Evolutionary conservation across 2,797 vertebrate species (phyloP), one percentile per base, ranked within the genome.

Genomic region (Erpetoichthys calabaricus): DNA sequence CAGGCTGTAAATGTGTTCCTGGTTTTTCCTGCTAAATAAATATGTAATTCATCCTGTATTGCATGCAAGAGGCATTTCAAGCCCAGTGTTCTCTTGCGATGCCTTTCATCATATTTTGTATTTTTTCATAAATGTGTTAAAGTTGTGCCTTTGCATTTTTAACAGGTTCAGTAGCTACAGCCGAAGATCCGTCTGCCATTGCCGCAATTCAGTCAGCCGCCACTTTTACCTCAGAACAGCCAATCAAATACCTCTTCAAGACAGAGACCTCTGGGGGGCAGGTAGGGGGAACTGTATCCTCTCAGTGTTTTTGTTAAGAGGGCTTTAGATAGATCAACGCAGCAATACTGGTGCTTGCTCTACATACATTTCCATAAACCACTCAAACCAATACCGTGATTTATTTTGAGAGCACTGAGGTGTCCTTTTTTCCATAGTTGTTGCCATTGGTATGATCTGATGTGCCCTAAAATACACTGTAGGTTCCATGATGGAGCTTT

Each of bases 231-330:
- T 71, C 88, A 0, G 91, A 94, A 65, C 93, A 91, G 65, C 89
- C 87, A 67, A 89, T 97, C 76, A 95, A 94, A 65, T 94, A 97
- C 75, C 87, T 97, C 45, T 91, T 94, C 68, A 91, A 91, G 74
- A 89, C 90, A 8, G 92, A 96, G 71, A 91, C 89, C 67, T 86
- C 89, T 3, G 85, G 86, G 3, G 80, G 88, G 0, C 92, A 94
- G 91, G 92, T 91, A 85, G 60, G 81, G 25, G 71, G 74, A 75
- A 67, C 67, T 62, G 65, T 68, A 73, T 69, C 70, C 70, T 73
- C 66, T 67, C 67, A 64, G 64, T 54, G 69, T 25, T 25, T n/a
- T n/a, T n/a, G n/a, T n/a, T n/a, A n/a, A n/a, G n/a, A n/a, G n/a
- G n/a, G n/a, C n/a, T n/a, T 25, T 25, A 25, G 25, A 25, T 25